A percentile compares a stretch with the other conserved stretches of the same genome.
phyloP scores from a whole-genome alignment of 1,140 invertebrate genomes.

The Chionoecetes opilio region DNA sequence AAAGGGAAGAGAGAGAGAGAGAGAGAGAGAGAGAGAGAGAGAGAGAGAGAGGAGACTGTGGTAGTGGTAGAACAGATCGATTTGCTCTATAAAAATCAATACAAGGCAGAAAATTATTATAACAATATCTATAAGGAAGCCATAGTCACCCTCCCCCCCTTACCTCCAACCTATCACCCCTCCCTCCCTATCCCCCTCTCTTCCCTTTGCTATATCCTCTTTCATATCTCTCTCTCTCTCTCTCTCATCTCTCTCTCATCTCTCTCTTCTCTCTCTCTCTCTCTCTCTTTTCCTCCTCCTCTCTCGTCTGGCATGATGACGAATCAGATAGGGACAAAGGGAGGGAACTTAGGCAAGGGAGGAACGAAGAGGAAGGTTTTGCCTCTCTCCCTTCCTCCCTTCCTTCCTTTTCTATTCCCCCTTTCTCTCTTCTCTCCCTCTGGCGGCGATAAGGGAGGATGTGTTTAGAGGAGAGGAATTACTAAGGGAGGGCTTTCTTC shows the following conservation, averaged over 20 bases:
- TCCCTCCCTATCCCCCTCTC: background rate
- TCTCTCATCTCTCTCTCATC: background rate
- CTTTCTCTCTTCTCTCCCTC: constrained; percentile 16
- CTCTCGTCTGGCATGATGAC: background rate
- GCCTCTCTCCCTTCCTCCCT: background rate
- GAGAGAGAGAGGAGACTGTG: background rate
- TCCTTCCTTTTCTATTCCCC: background rate
- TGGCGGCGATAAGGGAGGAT: constrained; percentile 21
- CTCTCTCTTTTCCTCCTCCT: background rate
- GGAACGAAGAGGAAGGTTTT: background rate
- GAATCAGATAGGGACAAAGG: background rate
- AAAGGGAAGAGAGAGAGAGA: background rate
- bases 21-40: background rate
- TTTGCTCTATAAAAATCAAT: background rate
- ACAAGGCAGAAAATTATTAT: background rate
- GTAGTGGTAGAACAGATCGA: background rate
- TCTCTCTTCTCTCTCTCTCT: background rate
- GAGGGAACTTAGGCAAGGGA: too few species aligned
- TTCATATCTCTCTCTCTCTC: background rate
- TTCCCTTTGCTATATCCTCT: background rate
- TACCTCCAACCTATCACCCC: background rate
- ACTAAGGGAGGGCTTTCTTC: constrained; percentile 12
- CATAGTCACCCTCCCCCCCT: background rate
- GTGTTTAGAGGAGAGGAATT: constrained; percentile 19
- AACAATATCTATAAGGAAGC: background rate